Evolutionary conservation across 1,140 invertebrate species (phyloP).

Genomic region (Sminthurinus signatus): DNA sequence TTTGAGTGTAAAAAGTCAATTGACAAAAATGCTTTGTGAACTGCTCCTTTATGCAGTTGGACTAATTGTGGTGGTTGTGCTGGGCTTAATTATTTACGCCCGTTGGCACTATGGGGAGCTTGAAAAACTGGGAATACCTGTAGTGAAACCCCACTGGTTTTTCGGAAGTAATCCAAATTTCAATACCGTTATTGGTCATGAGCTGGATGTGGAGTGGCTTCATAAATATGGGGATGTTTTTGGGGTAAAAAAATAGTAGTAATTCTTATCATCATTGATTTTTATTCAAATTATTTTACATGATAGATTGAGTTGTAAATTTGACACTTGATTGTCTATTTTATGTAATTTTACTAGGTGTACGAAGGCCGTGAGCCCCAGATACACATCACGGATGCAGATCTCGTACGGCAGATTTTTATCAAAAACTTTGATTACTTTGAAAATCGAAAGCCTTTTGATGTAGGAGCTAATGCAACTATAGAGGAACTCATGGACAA

Average conservation of each 20-base stretch:
- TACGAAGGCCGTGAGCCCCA: conserved; percentile 27
- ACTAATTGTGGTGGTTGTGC: too few relatives aligned
- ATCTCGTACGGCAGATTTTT: conserved; percentile 51
- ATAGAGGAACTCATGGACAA: conserved; percentile 35
- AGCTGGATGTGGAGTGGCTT: conserved; percentile 16
- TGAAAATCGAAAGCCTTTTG: conserved; percentile 42
- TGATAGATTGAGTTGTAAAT: background rate
- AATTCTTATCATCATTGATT: background rate
- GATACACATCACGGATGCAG: conserved; percentile 43
- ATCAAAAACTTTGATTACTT: conserved; percentile 55
- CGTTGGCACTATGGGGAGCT: conserved; percentile 30
- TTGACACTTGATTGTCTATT: background rate
- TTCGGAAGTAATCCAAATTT: conserved; percentile 16
- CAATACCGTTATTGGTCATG: conserved; percentile 18
- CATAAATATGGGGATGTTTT: conserved; percentile 28
- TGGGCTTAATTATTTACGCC: conserved; percentile 1
- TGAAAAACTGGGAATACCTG: conserved; percentile 29
- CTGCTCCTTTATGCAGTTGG: too few relatives aligned
- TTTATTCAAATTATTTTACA: background rate
- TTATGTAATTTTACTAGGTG: conserved; percentile 3
- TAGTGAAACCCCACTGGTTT: conserved; percentile 27
- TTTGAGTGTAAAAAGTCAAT: too few relatives aligned
- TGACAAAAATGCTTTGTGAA: too few relatives aligned
- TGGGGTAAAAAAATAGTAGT: conserved; percentile 22
- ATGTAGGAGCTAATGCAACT: conserved; percentile 5